Conservation (phyloP, 2,113 vertebrate genomes). For the Odocoileus hemionus region DNA sequence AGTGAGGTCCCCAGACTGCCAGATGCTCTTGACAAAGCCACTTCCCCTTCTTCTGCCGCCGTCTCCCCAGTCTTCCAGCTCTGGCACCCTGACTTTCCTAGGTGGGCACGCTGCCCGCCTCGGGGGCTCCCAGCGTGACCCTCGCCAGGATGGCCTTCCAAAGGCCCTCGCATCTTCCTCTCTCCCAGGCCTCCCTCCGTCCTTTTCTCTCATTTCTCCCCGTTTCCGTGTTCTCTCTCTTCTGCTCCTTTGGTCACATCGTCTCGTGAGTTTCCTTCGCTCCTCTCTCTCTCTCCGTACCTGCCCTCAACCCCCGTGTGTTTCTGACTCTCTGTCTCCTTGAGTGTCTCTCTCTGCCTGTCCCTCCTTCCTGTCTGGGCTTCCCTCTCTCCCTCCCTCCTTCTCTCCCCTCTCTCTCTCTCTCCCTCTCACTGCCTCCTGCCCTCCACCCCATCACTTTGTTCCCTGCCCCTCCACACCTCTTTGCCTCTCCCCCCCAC, state of each 20-base stretch:
- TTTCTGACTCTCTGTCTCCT: neutral
- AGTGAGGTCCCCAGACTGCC: neutral
- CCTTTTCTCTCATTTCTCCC: neutral
- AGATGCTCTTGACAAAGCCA: neutral
- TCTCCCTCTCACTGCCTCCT: neutral
- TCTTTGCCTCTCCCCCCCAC: neutral
- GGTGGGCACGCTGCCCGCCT: accelerated
- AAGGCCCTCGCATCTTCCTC: neutral
- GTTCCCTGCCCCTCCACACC: neutral
- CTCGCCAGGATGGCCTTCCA: no score
- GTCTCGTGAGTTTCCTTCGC: no score
- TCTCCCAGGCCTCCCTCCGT: accelerated
- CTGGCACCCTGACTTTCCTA: accelerated
- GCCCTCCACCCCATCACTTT: neutral
- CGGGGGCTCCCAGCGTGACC: neutral
- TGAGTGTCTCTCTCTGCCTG: neutral
- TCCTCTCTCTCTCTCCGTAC: neutral
- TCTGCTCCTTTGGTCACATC: neutral
- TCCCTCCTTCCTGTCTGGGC: no score
- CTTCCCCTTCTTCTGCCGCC: neutral
- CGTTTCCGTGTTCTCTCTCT: neutral
- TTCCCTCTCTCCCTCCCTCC: neutral
- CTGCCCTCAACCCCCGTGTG: accelerated
- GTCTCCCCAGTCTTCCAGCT: neutral
- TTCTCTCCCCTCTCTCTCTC: no score